These are phyloP conservation scores for Calyptommatus sinebrachiatus DNA, from an alignment of 2,113 vertebrate species.

Conservation along the genomic window DNA sequence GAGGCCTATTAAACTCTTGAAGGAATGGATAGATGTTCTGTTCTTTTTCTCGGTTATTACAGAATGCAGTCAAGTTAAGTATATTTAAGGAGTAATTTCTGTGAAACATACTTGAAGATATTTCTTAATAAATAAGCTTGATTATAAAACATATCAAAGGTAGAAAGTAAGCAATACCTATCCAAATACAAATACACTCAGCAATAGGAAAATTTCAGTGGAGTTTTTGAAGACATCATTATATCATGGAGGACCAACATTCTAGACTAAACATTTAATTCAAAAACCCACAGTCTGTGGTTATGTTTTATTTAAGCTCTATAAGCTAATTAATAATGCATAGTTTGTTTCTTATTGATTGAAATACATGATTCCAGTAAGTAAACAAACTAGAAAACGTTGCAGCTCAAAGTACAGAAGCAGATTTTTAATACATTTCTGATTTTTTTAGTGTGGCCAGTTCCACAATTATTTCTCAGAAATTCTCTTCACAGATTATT, in stretches of 20 bases:
- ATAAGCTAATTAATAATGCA: neutral
- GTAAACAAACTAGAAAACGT: neutral
- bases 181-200: neutral
- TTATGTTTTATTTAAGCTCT: neutral
- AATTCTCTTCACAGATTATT: too few species aligned
- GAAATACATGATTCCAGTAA: neutral
- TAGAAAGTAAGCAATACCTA: too few species aligned
- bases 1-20: too few species aligned
- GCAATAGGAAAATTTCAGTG: neutral
- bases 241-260: neutral
- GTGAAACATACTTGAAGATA: neutral
- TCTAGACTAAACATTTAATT: neutral
- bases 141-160: neutral
- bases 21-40: too few species aligned
- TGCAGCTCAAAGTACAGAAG: neutral
- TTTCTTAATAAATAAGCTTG: neutral
- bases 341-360: neutral
- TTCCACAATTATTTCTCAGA: too few species aligned
- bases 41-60: too few species aligned
- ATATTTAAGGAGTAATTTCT: neutral
- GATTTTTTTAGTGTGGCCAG: too few species aligned
- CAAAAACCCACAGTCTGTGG: neutral
- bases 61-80: too few species aligned
- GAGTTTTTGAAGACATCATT: too few species aligned
- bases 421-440: too few species aligned